Evolutionary conservation across 2,113 vertebrate species (phyloP).

Genomic region (Numenius arquata): DNA sequence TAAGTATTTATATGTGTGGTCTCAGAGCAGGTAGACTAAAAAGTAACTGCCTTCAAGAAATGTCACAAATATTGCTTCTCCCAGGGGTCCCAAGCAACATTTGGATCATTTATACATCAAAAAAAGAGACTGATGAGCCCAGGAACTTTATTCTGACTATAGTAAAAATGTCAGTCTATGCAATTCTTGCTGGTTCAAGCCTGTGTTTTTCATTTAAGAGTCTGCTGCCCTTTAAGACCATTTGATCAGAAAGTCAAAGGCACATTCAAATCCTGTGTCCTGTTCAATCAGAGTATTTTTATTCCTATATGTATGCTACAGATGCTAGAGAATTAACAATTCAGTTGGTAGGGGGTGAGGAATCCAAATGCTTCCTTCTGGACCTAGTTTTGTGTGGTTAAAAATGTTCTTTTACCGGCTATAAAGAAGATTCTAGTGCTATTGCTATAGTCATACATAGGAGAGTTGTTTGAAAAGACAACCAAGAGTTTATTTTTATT

Average conservation of each 20-base stretch:
- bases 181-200: neutral
- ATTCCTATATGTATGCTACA: neutral
- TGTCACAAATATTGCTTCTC: neutral
- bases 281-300: neutral
- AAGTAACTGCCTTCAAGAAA: neutral
- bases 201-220: neutral
- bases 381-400: neutral
- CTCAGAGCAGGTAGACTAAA: neutral
- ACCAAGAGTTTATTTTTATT: neutral
- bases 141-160: neutral
- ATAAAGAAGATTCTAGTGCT: neutral
- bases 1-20: neutral
- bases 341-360: neutral
- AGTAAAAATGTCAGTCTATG: constrained; percentile 9
- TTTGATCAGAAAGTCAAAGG: constrained; percentile 13
- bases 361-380: neutral
- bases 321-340: neutral
- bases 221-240: neutral
- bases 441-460: neutral
- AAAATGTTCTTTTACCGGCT: neutral
- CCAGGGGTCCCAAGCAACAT: too few species aligned
- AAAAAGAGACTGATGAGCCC: neutral
- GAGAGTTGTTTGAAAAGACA: neutral
- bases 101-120: neutral
- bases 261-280: neutral